Evolutionary conservation across 2,113 vertebrate genomes (phyloP), one percentile per base, ranked within the genome.

Genomic region (Hyla sarda): DNA sequence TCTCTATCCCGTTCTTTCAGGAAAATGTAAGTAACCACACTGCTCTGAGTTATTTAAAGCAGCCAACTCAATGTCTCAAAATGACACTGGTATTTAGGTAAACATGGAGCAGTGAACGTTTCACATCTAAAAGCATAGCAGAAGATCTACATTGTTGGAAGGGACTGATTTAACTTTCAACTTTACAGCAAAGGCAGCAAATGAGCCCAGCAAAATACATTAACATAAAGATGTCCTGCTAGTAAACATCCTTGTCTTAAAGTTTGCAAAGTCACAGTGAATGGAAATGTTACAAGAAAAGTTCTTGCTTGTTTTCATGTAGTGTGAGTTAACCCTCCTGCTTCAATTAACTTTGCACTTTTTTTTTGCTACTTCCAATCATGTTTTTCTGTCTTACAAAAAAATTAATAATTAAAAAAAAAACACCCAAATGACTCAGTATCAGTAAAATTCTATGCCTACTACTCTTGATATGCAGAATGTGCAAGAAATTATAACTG

Each of bases 11-110:
- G 69, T 60, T 30, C 17, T 41, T 75, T 37, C 71, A 56, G 28
- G 34, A 60, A 84, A 84, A 75, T 48, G 54, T 56, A 75, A 84
- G 52, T 47, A 65, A 76, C 72, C 62, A 37, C 7, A 25, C 41
- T 76, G 54, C 23, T 62, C 21, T 52, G 52, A 50, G 52, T 62
- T 84, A 84, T 84, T 75, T 76, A 84, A 84, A 65, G 69, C 54
- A 84, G 52, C 58, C 25, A 28, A 32, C 54, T 28, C 48, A 58
- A 58, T 84, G 37, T 58, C 72, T 62, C 28, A 11, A 50, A 83
- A 45, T 45, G 67, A 83, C 69, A 73, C 16, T 16, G 9, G 69
- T 45, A 21, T 76, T 84, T 76, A 73, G 69, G 19, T 47, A 84
- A 47, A 62, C 34, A 84, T 73, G 52, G 37, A 75, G 52, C 16